Percentiles rank a stretch among this genome's conserved stretches.
Evolutionary conservation across 23 tunicate genomes (phyloP).

Genomic region (Halocynthia aurantium): DNA sequence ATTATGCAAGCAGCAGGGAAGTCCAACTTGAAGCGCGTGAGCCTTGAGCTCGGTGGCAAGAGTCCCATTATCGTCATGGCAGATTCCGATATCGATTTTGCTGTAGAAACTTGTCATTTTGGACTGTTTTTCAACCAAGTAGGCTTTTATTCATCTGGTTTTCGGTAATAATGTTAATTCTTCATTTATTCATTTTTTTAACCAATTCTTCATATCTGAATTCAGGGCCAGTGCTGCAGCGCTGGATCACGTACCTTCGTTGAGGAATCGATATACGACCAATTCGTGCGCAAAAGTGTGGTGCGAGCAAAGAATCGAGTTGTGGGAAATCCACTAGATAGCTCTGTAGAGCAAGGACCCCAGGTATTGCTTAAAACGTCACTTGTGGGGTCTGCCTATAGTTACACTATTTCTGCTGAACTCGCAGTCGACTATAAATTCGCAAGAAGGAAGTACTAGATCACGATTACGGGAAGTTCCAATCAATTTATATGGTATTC

Average conservation of each 20-base stretch:
- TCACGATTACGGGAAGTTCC: too few relatives aligned
- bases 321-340: constrained; percentile 58
- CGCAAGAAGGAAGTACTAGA: too few relatives aligned
- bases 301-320: constrained; percentile 62
- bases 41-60: constrained; percentile 64
- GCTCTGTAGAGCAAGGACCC: constrained; percentile 66
- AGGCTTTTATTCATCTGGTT: neutral
- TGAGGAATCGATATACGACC: constrained; percentile 86
- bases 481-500: too few relatives aligned
- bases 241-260: constrained; percentile 84
- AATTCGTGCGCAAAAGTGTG: constrained; percentile 67
- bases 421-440: too few relatives aligned
- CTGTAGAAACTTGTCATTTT: constrained; percentile 43
- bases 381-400: too few relatives aligned
- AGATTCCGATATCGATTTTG: constrained; percentile 59
- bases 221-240: constrained; percentile 80
- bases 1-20: constrained; percentile 41
- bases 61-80: constrained; percentile 51
- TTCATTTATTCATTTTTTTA: neutral
- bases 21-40: constrained; percentile 36
- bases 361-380: neutral
- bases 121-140: constrained; percentile 50
- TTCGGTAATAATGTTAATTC: neutral
- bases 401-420: too few relatives aligned
- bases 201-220: neutral